A percentile compares a stretch with the other conserved stretches of the same genome.
Conservation (phyloP, 2,888 invertebrate genomes). For the Drosophila vallismaia region DNA sequence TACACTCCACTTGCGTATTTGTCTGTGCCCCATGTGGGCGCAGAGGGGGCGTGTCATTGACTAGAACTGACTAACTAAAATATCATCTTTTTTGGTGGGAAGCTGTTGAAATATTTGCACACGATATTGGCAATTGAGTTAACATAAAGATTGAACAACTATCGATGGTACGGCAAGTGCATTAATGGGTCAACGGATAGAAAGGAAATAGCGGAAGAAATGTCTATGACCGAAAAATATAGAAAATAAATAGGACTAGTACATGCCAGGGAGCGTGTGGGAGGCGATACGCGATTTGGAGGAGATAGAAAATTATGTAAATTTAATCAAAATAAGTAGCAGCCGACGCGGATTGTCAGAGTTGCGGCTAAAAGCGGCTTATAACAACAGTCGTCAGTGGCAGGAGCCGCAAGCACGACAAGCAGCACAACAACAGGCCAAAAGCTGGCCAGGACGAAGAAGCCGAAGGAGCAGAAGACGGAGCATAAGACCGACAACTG, state of each 20-base stretch:
- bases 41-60: conserved; percentile 45
- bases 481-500: conserved; percentile 27
- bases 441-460: not conserved
- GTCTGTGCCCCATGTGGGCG: conserved; percentile 18
- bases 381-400: conserved; percentile 62
- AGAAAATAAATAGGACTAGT: conserved; percentile 34
- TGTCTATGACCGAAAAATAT: conserved; percentile 38
- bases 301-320: conserved; percentile 65
- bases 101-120: conserved; percentile 72
- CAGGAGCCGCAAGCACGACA: conserved; percentile 47
- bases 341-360: conserved; percentile 71
- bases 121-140: conserved; percentile 75
- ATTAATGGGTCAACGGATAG: conserved; percentile 46
- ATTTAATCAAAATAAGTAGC: conserved; percentile 75
- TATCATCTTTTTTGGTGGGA: conserved; percentile 54
- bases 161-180: conserved; percentile 42
- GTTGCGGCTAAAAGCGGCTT: conserved; percentile 67
- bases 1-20: conserved; percentile 50
- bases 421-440: conserved; percentile 24
- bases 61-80: conserved; percentile 58
- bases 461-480: not conserved
- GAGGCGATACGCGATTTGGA: not conserved
- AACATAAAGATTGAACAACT: conserved; percentile 64
- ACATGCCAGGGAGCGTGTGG: conserved; percentile 41
- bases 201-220: conserved; percentile 6